Percentiles rank a stretch among this genome's conserved stretches.
Evolutionary conservation across 1,140 invertebrate genomes (phyloP).

Genomic region (Sesamia nonagrioides): DNA sequence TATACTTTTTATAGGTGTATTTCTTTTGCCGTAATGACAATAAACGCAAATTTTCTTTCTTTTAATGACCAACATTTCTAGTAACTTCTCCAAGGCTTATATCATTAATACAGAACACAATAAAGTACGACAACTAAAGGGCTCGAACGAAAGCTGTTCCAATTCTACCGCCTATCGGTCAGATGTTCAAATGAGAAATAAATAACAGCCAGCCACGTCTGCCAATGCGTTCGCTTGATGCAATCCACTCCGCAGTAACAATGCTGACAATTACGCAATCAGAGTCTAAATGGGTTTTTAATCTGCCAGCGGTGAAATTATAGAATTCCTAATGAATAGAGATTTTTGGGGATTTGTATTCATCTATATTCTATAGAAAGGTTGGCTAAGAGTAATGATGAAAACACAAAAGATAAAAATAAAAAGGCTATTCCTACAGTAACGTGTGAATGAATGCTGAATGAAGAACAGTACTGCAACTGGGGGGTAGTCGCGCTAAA

Average conservation of each 20-base stretch:
- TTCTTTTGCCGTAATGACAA: no score
- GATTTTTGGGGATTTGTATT: constrained; percentile 5
- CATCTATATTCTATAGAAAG: background rate
- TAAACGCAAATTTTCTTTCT: no score
- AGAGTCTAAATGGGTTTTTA: constrained; percentile 32
- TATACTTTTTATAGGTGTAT: no score
- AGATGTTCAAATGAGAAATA: constrained; percentile 72
- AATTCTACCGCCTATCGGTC: constrained; percentile 27
- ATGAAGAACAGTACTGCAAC: no score
- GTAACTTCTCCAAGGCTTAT: background rate
- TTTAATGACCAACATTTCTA: no score
- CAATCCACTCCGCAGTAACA: constrained; percentile 58
- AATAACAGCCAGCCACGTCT: constrained; percentile 65
- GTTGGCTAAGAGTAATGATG: background rate
- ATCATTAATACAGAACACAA: background rate
- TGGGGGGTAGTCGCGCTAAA: no score
- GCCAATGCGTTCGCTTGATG: constrained; percentile 73
- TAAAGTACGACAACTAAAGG: background rate
- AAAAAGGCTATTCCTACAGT: no score
- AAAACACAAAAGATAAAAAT: no score
- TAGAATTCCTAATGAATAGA: background rate
- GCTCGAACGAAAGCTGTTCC: constrained; percentile 6
- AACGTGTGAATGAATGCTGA: no score
- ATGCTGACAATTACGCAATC: constrained; percentile 59
- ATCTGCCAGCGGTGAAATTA: constrained; percentile 20